Base-by-base conservation (phyloP, 2,797 vertebrate genomes). In the Coregonus suidteri region DNA sequence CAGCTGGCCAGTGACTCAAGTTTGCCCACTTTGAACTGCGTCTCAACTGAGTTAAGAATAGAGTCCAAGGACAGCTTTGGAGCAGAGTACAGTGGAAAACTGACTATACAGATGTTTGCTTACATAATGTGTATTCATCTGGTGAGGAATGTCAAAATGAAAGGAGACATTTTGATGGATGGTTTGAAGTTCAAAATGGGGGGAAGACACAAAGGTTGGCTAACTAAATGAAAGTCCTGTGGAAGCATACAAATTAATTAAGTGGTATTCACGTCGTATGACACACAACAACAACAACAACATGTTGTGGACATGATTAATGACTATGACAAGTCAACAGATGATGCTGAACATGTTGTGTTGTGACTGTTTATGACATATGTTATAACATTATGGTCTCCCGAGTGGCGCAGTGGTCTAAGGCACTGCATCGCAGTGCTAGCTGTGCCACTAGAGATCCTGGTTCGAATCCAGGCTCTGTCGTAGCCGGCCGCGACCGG, bases 31-130 rank as follows among this genome's bases (percentile, higher is more conserved):
- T 77, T 41, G 52, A 66, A 52, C 18, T 13, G 59, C 15, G 31
- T 66, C 71, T 67, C 35, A 37, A 56, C 71, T 20, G 14, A 30
- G 62, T n/a, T 59, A 74, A 25, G 18, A 77, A 72, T 51, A 77
- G 69, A 47, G 41, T 4, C 25, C 62, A 3, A n/a, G 20, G 16
- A 16, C 34, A 31, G 41, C 18, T 34, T 11, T 56, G 0, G n/a
- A 16, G 20, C 25, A 80, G 59, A 84, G 85, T 53, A 83, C 69
- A 80, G 74, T 52, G n/a, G 18, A n/a, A 64, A 69, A 65, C 41
- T 16, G 0, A 5, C 3, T 13, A 25, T 54, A 30, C 52, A 56
- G 71, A 56, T 53, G 25, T 72, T 6, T 73, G 6, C 7, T 56
- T 47, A 47, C 41, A 47, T 47, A 47, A 47, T 47, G 9, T 11